phyloP scores from a whole-genome alignment of 2,888 invertebrate species.

The Andrena haemorrhoa region DNA sequence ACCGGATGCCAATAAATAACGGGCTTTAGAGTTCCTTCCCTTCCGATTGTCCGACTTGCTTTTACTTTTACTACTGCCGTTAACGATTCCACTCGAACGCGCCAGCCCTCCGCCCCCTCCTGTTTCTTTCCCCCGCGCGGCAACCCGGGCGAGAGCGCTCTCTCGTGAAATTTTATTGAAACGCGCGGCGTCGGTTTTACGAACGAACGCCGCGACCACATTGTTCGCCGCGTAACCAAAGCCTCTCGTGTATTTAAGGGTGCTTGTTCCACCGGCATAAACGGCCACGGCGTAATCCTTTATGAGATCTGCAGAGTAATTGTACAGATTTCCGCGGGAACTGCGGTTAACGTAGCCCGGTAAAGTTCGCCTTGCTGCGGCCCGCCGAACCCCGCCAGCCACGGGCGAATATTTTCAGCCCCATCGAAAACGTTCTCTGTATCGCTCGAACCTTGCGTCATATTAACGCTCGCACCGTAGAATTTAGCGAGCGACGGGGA shows the following conservation, averaged over 20 bases:
- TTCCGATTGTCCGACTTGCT: constrained; percentile 62
- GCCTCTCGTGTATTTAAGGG: constrained; percentile 7
- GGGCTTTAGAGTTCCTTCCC: constrained; percentile 56
- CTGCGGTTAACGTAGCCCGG: constrained; percentile 2
- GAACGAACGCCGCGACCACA: neutral
- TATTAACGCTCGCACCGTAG: too few relatives aligned
- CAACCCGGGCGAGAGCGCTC: constrained; percentile 7
- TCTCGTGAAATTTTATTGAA: constrained; percentile 46
- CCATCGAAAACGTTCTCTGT: neutral
- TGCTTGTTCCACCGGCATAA: neutral
- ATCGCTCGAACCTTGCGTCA: neutral
- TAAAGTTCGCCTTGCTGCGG: neutral
- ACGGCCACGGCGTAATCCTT: constrained; percentile 6
- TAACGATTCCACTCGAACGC: constrained; percentile 47
- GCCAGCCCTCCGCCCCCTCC: neutral
- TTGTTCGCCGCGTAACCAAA: constrained; percentile 13
- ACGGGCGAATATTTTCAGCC: too few relatives aligned
- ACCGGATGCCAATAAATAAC: constrained; percentile 64
- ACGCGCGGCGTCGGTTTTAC: constrained; percentile 24
- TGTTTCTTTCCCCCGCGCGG: constrained; percentile 11
- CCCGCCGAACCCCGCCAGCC: neutral
- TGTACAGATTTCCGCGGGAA: constrained; percentile 2
- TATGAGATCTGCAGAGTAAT: constrained; percentile 10
- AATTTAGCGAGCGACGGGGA: neutral
- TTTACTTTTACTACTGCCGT: constrained; percentile 57